phyloP scores from a whole-genome alignment of 2,797 vertebrate genomes.

The Amphiprion clarkii region DNA sequence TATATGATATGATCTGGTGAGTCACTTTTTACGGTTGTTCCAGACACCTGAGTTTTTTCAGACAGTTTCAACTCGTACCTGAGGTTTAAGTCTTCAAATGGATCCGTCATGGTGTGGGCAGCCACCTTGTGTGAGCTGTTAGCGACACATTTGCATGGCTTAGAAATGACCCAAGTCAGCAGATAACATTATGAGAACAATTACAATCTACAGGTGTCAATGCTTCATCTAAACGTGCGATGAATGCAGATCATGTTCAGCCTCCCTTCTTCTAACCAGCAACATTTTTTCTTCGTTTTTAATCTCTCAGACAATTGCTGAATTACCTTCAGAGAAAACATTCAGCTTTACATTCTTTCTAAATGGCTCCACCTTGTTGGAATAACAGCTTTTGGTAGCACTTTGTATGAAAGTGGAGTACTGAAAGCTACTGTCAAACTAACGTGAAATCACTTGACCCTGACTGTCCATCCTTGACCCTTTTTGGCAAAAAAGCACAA shows the following conservation, averaged over 20 bases:
- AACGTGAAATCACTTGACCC: constrained; percentile 43
- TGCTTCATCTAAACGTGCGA: not conserved
- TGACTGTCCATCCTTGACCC: constrained; percentile 18
- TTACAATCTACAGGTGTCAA: not conserved
- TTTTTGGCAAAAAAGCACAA: constrained; percentile 8
- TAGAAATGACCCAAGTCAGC: not conserved
- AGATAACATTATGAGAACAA: too few species aligned
- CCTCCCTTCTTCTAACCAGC: not conserved
- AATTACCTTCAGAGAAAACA: constrained; percentile 10
- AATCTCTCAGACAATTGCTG: not conserved
- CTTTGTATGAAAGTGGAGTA: not conserved
- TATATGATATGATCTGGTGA: constrained; percentile 14
- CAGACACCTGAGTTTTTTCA: constrained; percentile 26
- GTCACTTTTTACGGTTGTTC: constrained; percentile 17
- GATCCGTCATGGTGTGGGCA: constrained; percentile 12
- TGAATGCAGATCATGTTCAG: too few species aligned
- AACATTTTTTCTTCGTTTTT: not conserved
- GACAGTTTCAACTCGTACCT: constrained; percentile 32
- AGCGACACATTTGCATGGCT: not conserved
- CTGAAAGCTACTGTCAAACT: constrained; percentile 26
- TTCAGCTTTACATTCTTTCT: constrained; percentile 10
- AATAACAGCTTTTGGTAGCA: not conserved
- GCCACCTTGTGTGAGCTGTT: not conserved
- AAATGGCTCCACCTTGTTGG: not conserved
- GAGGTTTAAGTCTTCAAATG: constrained; percentile 31